Base-by-base conservation (phyloP, 2,888 invertebrate genomes). In the Tiliacea aurago region DNA sequence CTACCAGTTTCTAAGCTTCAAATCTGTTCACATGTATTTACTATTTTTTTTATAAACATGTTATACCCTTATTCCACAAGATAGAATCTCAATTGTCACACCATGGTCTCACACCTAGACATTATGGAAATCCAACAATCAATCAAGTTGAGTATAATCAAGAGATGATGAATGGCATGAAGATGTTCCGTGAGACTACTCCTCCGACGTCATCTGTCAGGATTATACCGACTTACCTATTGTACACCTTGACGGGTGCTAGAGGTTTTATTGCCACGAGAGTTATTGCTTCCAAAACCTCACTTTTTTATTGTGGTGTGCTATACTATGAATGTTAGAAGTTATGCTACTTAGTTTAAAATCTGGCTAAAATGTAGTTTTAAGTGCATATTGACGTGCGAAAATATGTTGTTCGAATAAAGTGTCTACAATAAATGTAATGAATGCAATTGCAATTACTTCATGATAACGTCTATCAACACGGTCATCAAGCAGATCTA, bases 221-320 rank as follows among this genome's bases (percentile, higher is more conserved):
- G 91, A 88, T 90, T 89, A 90, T 81, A 76, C 61, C 59, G 78
- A 70, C 87, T 78, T 78, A 88, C 87, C 86, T 88, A 85, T 86
- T 84, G 84, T 84, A 72, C 81, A 85, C 86, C 86, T 87, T 81
- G 67, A 62, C 68, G 66, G 28, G 45, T 41, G 53, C 58, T 61
- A 28, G 59, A 49, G 33, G 9, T 58, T 55, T 64, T 73, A 58
- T 69, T 70, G 23, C 53, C 37, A 18, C 20, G 11, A 20, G 20
- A 15, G 7, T 20, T 15, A 74, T 23, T 74, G 11, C 74, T 51
- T n/a, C 62, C 62, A 49, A 45, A 63, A 75, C 20, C 7, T 15
- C 0, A 15, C 43, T n/a, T 45, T 37, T 64, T 7, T 67, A 4
- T 28, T 20, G 9, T 37, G 9, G 6, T 20, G 13, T 5, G 5